Evolutionary conservation across 2,113 vertebrate genomes (phyloP).

Genomic region (Chelonoidis abingdonii): DNA sequence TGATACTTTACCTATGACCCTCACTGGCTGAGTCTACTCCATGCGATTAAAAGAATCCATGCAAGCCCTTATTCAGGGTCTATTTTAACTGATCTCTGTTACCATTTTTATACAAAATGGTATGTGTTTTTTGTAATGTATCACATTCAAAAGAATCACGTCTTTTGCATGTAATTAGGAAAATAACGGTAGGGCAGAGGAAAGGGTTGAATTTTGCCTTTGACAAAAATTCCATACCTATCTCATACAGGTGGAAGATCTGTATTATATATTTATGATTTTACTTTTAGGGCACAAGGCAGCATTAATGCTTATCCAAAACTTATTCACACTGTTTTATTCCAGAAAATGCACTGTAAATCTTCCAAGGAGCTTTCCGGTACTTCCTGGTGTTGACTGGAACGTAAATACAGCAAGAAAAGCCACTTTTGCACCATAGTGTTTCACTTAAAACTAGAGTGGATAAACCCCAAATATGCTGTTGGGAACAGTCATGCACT

Average conservation of each 20-base stretch:
- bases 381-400: conserved; percentile 15
- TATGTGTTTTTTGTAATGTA: background rate
- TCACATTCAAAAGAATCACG: background rate
- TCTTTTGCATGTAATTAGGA: background rate
- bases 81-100: background rate
- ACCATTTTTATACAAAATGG: background rate
- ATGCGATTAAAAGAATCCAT: background rate
- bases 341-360: conserved; percentile 28
- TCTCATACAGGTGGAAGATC: background rate
- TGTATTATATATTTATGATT: conserved; percentile 34
- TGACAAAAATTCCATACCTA: background rate
- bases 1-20: background rate
- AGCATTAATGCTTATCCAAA: conserved; percentile 34
- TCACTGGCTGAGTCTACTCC: background rate
- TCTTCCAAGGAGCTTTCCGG: background rate
- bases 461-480: background rate
- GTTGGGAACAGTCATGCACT: background rate
- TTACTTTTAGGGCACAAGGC: background rate
- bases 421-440: background rate
- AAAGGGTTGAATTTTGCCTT: background rate
- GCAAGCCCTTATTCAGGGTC: background rate
- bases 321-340: conserved; percentile 12
- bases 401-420: conserved; percentile 7
- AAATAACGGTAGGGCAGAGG: background rate
- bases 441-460: conserved; percentile 13